Evolutionary conservation across 2,888 invertebrate genomes (phyloP).

Genomic region (Carabus problematicus): DNA sequence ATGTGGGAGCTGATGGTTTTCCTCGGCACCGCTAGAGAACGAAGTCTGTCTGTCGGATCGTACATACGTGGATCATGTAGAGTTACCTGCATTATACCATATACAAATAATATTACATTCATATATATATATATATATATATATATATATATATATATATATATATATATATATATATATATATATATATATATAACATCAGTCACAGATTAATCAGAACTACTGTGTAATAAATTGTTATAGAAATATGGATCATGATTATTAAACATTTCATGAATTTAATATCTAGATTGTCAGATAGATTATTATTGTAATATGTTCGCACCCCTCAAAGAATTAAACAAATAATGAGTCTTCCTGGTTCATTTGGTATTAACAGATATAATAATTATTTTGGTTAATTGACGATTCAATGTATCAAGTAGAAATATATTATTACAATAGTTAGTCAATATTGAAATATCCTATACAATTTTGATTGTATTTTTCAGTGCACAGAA

Average conservation of each 20-base stretch:
- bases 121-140: slow-evolving; percentile 20
- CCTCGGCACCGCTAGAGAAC: slow-evolving; percentile 67
- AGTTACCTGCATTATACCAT: slow-evolving; percentile 48
- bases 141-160: slow-evolving; percentile 34
- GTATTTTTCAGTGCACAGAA: too few species aligned
- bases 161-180: slow-evolving; percentile 37
- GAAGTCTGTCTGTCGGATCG: slow-evolving; percentile 69
- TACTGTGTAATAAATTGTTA: too few species aligned
- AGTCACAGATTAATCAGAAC: neutral
- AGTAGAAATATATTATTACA: slow-evolving; percentile 19
- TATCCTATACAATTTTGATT: too few species aligned
- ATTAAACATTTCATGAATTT: too few species aligned
- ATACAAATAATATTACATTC: slow-evolving; percentile 9
- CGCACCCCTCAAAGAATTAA: too few species aligned
- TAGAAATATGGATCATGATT: too few species aligned
- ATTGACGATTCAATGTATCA: neutral
- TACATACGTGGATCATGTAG: slow-evolving; percentile 53
- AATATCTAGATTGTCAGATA: too few species aligned
- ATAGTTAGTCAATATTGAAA: neutral
- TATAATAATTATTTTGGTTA: too few species aligned
- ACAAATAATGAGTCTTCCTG: too few species aligned
- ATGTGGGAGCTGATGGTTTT: slow-evolving; percentile 67
- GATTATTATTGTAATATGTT: too few species aligned
- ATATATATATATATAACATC: slow-evolving; percentile 26
- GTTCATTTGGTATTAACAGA: too few species aligned